Evolutionary conservation across 2,113 vertebrate genomes (phyloP).

Genomic region (Speoplatyrhinus poulsoni): DNA sequence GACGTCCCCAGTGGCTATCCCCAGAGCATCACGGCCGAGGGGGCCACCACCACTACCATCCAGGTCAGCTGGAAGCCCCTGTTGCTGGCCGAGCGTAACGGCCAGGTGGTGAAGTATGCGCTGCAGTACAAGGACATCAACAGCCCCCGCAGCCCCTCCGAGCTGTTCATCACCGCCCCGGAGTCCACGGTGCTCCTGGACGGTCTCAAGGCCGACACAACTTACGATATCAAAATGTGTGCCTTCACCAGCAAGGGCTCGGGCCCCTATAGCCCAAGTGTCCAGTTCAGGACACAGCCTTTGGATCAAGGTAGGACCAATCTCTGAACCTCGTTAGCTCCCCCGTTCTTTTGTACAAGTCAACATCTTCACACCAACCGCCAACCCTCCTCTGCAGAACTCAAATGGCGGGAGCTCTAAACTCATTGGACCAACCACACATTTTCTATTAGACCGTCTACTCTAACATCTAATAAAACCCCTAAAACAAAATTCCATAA

Average conservation of each 20-base stretch:
- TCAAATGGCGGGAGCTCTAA: constrained; percentile 44
- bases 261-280: constrained; percentile 99
- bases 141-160: constrained; percentile 89
- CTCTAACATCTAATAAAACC: constrained; percentile 26
- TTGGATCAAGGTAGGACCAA: constrained; percentile 99
- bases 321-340: constrained; percentile 72
- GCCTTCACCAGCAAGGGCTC: constrained; percentile 99
- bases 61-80: constrained; percentile 93
- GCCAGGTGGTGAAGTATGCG: constrained; percentile 91
- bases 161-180: constrained; percentile 90
- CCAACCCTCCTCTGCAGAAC: not conserved
- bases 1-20: constrained; percentile 93
- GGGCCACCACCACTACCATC: constrained; percentile 88
- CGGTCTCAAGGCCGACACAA: constrained; percentile 96
- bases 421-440: constrained; percentile 36
- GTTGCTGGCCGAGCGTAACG: constrained; percentile 89
- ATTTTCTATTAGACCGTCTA: constrained; percentile 33
- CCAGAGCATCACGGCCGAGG: constrained; percentile 88
- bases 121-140: constrained; percentile 98
- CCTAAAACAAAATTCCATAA: constrained; percentile 58
- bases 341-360: constrained; percentile 35
- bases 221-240: constrained; percentile 99
- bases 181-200: constrained; percentile 89
- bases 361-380: constrained; percentile 23
- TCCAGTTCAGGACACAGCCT: constrained; percentile 99